Percentiles rank a stretch among this genome's conserved stretches.
Evolutionary conservation across 2,888 invertebrate species (phyloP).

Genomic region (Drosophila ustulata): DNA sequence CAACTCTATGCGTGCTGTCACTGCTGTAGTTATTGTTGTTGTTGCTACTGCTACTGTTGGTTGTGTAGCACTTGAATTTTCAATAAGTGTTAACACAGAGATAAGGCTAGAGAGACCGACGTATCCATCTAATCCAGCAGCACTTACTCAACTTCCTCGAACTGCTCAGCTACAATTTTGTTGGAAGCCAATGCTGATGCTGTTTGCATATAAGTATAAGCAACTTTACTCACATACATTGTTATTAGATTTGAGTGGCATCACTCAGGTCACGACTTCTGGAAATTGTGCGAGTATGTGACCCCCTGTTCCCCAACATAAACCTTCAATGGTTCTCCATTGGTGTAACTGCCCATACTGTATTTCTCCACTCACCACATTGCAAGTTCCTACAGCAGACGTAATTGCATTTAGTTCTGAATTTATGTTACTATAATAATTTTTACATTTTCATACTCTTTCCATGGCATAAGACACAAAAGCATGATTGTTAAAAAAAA

Average conservation of each 20-base stretch:
- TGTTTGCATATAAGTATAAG: conserved; percentile 46
- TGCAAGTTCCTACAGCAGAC: conserved; percentile 56
- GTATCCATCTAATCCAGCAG: background rate
- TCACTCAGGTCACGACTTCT: conserved; percentile 21
- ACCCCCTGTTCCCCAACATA: background rate
- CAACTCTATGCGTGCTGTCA: conserved; percentile 43
- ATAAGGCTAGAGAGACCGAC: conserved; percentile 11
- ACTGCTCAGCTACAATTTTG: conserved; percentile 38
- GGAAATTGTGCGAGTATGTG: background rate
- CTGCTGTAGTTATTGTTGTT: background rate
- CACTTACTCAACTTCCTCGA: background rate
- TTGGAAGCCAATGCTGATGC: conserved; percentile 40
- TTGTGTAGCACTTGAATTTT: conserved; percentile 31
- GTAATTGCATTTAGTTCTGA: conserved; percentile 74
- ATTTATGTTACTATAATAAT: conserved; percentile 64
- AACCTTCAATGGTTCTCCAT: conserved; percentile 22
- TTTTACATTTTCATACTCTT: conserved; percentile 34
- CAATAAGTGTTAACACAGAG: conserved; percentile 48
- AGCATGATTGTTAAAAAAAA: background rate
- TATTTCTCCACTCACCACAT: background rate
- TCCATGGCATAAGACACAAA: background rate
- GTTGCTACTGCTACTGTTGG: conserved; percentile 1
- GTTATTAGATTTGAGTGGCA: conserved; percentile 73
- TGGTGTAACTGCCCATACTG: conserved; percentile 2
- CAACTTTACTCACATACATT: conserved; percentile 58